Evolutionary conservation across 2,888 invertebrate species (phyloP), one percentile per base, ranked within the genome.

Genomic region (Megalurothrips usitatus): DNA sequence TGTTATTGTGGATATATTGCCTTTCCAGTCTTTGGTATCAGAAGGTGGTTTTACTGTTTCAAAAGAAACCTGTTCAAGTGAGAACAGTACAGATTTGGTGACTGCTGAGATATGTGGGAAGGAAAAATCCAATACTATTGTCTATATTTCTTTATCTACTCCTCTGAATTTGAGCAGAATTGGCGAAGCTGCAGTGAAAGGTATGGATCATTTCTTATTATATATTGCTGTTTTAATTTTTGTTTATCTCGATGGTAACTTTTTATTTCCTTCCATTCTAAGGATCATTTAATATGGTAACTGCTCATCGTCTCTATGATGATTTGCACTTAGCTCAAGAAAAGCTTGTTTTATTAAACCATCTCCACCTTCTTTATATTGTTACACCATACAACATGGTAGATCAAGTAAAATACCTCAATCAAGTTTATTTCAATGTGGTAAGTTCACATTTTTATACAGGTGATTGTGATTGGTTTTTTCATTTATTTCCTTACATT

Each of bases 281-380:
- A 94, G 94, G 94, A n/a, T 93, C 94, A 82, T 91, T 98, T 83
- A 94, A 95, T 83, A 89, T 96, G 79, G 88, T 91, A 17, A 89
- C 90, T 80, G 94, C 96, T 0, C 90, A 91, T 84, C 89, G 89
- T 83, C 88, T 98, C n/a, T 92, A 94, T 84, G 88, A 89, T 11
- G 97, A 97, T 86, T 88, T 98, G 82, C 88, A 90, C 82, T 86
- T 87, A 81, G 96, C 96, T 0, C 92, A 94, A 83, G 89, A 90
- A 79, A 91, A 93, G 79, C 88, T 98, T 81, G 94, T 97, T 19
- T 89, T 98, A 79, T 87, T 92, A 84, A 94, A 94, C 84, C 91
- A 93, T 85, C 90, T 97, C 63, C 98, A 99, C 87, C 89, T 99
- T 28, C 88, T 98, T 80, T 97, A 94, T 88, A 88, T 98, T 52